A percentile compares a stretch with the other conserved stretches of the same genome.
phyloP scores from a whole-genome alignment of 2,113 vertebrate species.

The Chionomys nivalis region DNA sequence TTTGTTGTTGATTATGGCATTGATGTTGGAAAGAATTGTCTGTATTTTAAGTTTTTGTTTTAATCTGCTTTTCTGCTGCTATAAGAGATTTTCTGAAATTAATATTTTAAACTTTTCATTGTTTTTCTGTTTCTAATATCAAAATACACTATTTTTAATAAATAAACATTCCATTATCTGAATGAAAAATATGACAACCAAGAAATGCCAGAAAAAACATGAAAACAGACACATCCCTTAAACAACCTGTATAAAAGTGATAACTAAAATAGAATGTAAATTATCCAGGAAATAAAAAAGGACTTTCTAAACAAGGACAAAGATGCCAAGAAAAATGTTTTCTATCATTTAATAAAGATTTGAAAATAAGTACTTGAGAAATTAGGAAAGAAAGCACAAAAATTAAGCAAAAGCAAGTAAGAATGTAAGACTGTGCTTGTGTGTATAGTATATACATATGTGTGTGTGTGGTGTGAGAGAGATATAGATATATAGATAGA shows the following conservation, averaged over 20 bases:
- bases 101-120: not conserved
- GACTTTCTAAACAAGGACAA: not conserved
- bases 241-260: not conserved
- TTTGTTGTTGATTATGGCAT: not conserved
- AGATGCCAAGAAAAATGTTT: not conserved
- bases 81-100: not conserved
- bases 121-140: not conserved
- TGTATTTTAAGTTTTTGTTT: not conserved
- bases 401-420: not conserved
- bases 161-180: not conserved
- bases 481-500: not conserved
- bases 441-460: too few relatives aligned
- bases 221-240: not conserved
- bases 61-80: not conserved
- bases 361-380: conserved; percentile 5
- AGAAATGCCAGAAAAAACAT: not conserved
- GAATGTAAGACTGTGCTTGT: too few relatives aligned
- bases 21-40: not conserved
- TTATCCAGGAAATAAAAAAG: not conserved
- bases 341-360: not conserved
- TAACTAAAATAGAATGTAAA: not conserved
- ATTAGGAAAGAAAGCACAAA: not conserved
- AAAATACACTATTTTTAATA: not conserved
- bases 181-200: not conserved
- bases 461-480: not conserved